phyloP scores from a whole-genome alignment of 2,797 vertebrate species.

The Xiphorhynchus erythropygius region DNA sequence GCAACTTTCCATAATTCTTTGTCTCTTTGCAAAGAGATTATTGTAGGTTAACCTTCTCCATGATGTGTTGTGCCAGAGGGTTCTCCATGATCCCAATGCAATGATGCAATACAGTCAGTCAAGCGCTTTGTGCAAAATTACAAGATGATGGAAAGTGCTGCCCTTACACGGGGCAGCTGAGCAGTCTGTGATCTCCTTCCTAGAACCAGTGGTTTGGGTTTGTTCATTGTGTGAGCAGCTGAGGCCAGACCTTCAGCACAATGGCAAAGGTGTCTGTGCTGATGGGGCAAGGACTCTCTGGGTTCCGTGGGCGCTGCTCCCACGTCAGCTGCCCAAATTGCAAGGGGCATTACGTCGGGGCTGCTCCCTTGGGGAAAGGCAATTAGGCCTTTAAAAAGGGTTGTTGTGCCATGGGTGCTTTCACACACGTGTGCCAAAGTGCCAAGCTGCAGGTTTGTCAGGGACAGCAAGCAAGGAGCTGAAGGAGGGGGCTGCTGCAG shows the following conservation, averaged over 20 bases:
- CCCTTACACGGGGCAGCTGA: not conserved
- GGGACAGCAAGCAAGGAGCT: not conserved
- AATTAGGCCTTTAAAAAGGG: not conserved
- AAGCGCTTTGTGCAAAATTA: not conserved
- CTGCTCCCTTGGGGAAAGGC: not conserved
- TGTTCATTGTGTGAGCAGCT: not conserved
- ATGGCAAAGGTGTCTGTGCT: fast-evolving
- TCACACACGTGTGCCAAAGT: not conserved
- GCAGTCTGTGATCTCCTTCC: not conserved
- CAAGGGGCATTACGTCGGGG: not conserved
- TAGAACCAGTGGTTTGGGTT: not conserved
- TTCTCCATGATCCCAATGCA: not conserved
- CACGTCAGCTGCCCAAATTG: not conserved
- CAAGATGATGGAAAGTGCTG: not conserved
- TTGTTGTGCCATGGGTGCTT: fast-evolving
- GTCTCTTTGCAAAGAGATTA: not conserved
- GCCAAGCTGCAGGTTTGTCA: not conserved
- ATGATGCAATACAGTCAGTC: not conserved
- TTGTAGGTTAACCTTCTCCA: not conserved
- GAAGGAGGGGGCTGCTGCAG: not conserved
- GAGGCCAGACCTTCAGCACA: not conserved
- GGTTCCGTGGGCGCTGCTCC: not conserved
- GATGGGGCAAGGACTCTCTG: not conserved
- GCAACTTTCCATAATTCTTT: not conserved
- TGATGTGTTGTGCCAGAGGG: not conserved